Evolutionary conservation across 1,140 invertebrate genomes (phyloP).

Genomic region (Diabrotica undecimpunctata): DNA sequence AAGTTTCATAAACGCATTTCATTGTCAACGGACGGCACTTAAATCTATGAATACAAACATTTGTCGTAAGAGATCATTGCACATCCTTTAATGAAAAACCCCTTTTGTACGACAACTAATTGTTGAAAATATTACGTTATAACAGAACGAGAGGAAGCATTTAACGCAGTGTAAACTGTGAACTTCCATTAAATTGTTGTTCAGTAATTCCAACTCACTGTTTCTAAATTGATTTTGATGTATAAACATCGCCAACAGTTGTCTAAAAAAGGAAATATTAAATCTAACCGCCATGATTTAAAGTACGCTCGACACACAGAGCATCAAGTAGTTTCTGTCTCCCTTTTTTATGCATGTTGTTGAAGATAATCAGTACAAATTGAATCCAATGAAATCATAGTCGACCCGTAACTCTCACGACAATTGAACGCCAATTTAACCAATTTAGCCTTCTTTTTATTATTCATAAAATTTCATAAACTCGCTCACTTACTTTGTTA

Average conservation of each 20-base stretch:
- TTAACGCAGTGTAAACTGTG: conserved; percentile 21
- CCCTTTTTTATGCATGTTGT: conserved; percentile 28
- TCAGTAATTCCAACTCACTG: conserved; percentile 16
- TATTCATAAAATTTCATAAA: conserved; percentile 45
- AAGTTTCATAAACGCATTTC: no score
- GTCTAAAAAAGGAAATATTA: conserved; percentile 42
- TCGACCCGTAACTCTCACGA: conserved; percentile 36
- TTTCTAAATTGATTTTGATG: conserved; percentile 24
- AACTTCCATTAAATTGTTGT: conserved; percentile 23
- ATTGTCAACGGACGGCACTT: no score
- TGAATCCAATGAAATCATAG: conserved; percentile 42
- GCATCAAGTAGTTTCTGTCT: conserved; percentile 23
- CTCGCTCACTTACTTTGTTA: conserved; percentile 24
- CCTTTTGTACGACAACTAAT: no score
- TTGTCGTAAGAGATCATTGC: no score
- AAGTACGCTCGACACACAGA: conserved; percentile 14
- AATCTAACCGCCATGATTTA: conserved; percentile 29
- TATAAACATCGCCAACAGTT: conserved; percentile 22
- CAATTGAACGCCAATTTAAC: conserved; percentile 43
- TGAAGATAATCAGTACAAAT: conserved; percentile 40
- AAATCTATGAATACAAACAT: no score
- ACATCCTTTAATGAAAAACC: no score
- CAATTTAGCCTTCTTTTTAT: conserved; percentile 43
- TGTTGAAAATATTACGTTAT: not conserved
- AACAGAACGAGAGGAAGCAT: conserved; percentile 12